Evolutionary conservation across 2,888 invertebrate species (phyloP).

Genomic region (Acanthoscelides obtectus): DNA sequence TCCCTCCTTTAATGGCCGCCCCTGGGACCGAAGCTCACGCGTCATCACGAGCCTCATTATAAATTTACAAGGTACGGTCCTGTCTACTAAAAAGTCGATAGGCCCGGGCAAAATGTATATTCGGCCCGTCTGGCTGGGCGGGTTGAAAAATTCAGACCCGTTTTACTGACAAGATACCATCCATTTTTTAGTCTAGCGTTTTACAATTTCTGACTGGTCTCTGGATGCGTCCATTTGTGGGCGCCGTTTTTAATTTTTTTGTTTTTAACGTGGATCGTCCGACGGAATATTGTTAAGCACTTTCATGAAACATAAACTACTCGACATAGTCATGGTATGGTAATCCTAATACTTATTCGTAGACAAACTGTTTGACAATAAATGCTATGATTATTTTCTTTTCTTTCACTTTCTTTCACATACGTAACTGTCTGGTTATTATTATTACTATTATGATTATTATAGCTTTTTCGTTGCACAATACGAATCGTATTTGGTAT

Average conservation of each 20-base stretch:
- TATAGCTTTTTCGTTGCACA: too few species aligned
- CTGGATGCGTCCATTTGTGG: neutral
- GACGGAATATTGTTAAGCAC: neutral
- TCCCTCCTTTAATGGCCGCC: too few species aligned
- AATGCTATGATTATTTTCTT: too few species aligned
- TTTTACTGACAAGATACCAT: neutral
- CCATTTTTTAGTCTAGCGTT: neutral
- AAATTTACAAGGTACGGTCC: neutral
- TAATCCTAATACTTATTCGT: too few species aligned
- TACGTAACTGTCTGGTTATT: too few species aligned
- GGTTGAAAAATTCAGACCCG: neutral
- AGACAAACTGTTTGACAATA: too few species aligned
- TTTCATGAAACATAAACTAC: neutral
- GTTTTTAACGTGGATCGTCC: neutral
- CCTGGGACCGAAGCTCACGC: neutral
- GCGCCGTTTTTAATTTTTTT: neutral
- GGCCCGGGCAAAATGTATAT: neutral
- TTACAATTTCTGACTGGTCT: neutral
- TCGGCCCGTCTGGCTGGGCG: neutral
- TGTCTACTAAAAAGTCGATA: neutral
- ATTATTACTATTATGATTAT: too few species aligned
- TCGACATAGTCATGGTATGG: too few species aligned
- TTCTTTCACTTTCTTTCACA: too few species aligned
- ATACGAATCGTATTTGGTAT: too few species aligned
- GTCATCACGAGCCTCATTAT: neutral